These are phyloP conservation scores for Physella acuta DNA, from an alignment of 1,140 invertebrate genomes.

Conservation along the genomic window DNA sequence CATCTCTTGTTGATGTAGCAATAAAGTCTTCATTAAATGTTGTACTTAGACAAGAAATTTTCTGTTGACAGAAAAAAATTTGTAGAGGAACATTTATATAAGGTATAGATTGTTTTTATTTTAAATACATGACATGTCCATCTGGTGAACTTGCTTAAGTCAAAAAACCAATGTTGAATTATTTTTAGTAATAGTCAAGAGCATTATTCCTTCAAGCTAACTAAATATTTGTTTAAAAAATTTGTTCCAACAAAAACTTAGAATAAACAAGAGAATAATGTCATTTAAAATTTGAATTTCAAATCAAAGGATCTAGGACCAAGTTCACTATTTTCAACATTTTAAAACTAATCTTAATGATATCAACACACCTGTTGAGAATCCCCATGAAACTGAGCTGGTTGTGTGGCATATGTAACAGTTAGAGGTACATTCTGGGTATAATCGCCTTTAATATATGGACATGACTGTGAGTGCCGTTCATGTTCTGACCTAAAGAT, in stretches of 20 bases:
- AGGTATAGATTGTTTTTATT: background rate
- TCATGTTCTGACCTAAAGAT: conserved; percentile 83
- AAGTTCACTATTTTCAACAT: no score
- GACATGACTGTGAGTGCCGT: conserved; percentile 86
- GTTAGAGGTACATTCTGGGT: conserved; percentile 90
- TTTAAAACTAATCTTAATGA: no score
- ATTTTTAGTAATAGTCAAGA: no score
- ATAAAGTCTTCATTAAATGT: conserved; percentile 67
- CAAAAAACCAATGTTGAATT: no score
- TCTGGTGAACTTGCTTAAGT: no score
- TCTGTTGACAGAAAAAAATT: conserved; percentile 16
- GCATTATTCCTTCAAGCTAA: no score
- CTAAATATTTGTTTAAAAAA: no score
- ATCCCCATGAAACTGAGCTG: conserved; percentile 66
- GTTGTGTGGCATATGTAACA: conserved; percentile 84
- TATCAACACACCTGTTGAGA: conserved; percentile 50
- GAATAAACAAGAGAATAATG: no score
- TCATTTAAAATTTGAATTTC: no score
- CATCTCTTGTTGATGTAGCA: conserved; percentile 66
- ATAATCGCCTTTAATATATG: conserved; percentile 90
- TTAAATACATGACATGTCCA: conserved; percentile 12
- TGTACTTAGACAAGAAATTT: conserved; percentile 71
- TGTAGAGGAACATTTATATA: background rate
- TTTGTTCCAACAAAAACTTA: no score
- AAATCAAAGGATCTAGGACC: no score